Conservation (phyloP, 2,113 vertebrate genomes). For the Vulpes vulpes region DNA sequence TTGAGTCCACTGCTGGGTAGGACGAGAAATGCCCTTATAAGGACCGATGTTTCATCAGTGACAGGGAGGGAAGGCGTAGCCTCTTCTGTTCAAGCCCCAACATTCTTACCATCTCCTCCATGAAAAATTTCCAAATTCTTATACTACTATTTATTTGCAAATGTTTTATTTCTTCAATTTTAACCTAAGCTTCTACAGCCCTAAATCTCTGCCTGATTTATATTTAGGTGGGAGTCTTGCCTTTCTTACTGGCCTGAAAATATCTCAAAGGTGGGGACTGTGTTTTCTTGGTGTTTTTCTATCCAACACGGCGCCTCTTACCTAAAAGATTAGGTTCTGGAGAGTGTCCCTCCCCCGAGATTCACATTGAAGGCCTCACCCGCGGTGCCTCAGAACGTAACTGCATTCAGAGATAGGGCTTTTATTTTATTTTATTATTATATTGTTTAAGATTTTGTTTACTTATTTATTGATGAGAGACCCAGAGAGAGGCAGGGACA, state of each 20-base stretch:
- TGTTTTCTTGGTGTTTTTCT: not conserved
- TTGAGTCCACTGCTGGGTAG: not conserved
- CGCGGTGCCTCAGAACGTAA: not conserved
- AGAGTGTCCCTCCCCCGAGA: not conserved
- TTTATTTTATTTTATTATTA: not conserved
- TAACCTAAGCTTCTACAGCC: not conserved
- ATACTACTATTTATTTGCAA: not conserved
- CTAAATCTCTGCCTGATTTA: not conserved
- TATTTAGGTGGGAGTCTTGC: constrained; percentile 19
- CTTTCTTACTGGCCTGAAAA: not conserved
- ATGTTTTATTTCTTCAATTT: constrained; percentile 51
- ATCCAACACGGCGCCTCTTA: not conserved
- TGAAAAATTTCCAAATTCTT: not conserved
- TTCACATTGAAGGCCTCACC: not conserved
- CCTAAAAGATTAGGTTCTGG: not conserved
- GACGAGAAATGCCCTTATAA: not conserved
- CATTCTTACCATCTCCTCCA: not conserved
- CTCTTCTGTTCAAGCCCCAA: not conserved
- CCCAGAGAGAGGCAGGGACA: no score
- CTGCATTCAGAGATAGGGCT: not conserved
- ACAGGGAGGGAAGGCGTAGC: not conserved
- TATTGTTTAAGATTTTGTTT: no score
- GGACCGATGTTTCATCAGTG: not conserved
- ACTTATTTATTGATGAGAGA: no score
- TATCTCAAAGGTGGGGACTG: not conserved